Conservation (phyloP, 2,113 vertebrate genomes). For the Chaenocephalus aceratus region DNA sequence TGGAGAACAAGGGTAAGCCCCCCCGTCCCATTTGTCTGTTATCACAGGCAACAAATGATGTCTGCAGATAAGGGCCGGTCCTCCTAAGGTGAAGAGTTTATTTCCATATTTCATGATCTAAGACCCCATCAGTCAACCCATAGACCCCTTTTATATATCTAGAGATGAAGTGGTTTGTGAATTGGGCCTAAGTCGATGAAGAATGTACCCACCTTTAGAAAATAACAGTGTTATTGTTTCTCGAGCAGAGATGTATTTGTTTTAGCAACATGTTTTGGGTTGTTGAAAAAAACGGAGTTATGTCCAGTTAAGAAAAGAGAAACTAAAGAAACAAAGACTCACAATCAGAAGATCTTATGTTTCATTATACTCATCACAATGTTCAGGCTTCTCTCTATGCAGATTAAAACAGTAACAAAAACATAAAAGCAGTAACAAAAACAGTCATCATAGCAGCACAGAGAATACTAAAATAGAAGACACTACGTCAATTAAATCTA, state of each 20-base stretch:
- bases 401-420: too few relatives aligned
- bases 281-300: too few relatives aligned
- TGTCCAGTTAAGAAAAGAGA: too few relatives aligned
- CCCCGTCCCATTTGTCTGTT: constrained; percentile 81
- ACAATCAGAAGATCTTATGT: too few relatives aligned
- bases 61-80: constrained; percentile 85
- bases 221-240: not conserved
- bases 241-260: not conserved
- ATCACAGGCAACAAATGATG: constrained; percentile 87
- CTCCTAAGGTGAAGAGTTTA: constrained; percentile 92
- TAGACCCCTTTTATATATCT: constrained; percentile 87
- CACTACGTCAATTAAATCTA: too few relatives aligned
- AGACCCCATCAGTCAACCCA: constrained; percentile 87
- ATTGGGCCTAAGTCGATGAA: constrained; percentile 64
- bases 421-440: too few relatives aligned
- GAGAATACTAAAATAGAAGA: too few relatives aligned
- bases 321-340: too few relatives aligned
- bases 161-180: constrained; percentile 89
- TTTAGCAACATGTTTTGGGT: too few relatives aligned
- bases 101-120: constrained; percentile 95
- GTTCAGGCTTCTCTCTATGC: too few relatives aligned
- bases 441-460: too few relatives aligned
- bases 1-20: constrained; percentile 78
- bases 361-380: too few relatives aligned
- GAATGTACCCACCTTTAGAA: constrained; percentile 23